These are phyloP conservation scores for Diarsia dahlii DNA, from an alignment of 2,888 invertebrate genomes.

Conservation along the genomic window DNA sequence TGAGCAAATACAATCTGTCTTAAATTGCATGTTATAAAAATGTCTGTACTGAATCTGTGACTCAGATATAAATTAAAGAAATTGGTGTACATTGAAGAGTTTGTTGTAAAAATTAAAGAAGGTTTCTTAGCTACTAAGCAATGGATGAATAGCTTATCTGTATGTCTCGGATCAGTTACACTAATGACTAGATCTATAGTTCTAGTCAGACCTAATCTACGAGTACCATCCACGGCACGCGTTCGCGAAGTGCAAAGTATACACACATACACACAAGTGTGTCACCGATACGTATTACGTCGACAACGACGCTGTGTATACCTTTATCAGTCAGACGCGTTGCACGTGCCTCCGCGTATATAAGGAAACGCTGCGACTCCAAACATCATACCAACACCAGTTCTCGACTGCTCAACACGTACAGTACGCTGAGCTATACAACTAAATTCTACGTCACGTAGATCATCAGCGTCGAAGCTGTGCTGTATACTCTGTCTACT, in stretches of 20 bases:
- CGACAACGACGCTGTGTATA: slow-evolving; percentile 68
- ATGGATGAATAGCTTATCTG: slow-evolving; percentile 49
- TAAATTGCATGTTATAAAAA: slow-evolving; percentile 53
- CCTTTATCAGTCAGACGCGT: slow-evolving; percentile 75
- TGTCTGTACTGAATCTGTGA: slow-evolving; percentile 38
- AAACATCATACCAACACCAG: slow-evolving; percentile 45
- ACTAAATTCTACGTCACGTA: slow-evolving; percentile 26
- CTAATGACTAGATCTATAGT: slow-evolving; percentile 40
- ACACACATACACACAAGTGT: slow-evolving; percentile 73
- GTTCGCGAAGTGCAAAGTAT: slow-evolving; percentile 80
- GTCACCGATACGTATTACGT: slow-evolving; percentile 67
- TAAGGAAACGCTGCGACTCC: slow-evolving; percentile 59
- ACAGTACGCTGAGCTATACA: slow-evolving; percentile 8
- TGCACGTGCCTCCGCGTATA: slow-evolving; percentile 78
- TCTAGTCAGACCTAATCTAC: slow-evolving; percentile 51
- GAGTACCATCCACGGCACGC: slow-evolving; percentile 73
- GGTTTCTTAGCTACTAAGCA: not conserved
- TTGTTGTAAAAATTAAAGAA: not conserved
- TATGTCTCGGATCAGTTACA: slow-evolving; percentile 17
- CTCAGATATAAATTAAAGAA: slow-evolving; percentile 39
- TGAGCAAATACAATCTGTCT: slow-evolving; percentile 40
- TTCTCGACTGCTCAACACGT: slow-evolving; percentile 43
- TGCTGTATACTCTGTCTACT: slow-evolving; percentile 55
- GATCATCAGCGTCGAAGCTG: slow-evolving; percentile 41
- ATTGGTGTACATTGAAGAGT: slow-evolving; percentile 35